Evolutionary conservation across 1,140 invertebrate genomes (phyloP).

Genomic region (Berghia stephanieae): DNA sequence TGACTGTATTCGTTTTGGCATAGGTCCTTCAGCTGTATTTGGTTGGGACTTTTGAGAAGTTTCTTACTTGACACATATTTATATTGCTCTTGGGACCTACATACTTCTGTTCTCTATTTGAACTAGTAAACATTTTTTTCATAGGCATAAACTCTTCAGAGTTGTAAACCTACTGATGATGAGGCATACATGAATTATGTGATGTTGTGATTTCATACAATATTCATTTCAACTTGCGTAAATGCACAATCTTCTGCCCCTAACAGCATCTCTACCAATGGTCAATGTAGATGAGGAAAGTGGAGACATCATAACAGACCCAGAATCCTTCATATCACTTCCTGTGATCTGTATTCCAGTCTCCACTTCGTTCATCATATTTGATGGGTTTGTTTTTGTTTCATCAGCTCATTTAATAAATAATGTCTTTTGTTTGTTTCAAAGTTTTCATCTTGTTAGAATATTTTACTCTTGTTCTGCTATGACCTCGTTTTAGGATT

Average conservation of each 20-base stretch:
- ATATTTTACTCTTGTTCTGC: no score
- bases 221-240: no score
- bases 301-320: slow-evolving; percentile 69
- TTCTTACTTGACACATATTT: no score
- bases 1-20: no score
- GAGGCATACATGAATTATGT: background rate
- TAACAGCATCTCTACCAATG: slow-evolving; percentile 75
- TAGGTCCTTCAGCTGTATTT: no score
- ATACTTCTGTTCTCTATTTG: background rate
- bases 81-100: no score
- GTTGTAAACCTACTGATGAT: background rate
- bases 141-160: background rate
- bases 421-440: no score
- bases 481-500: no score
- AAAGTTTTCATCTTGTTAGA: no score
- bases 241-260: no score
- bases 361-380: slow-evolving; percentile 78
- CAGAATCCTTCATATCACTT: slow-evolving; percentile 69
- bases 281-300: slow-evolving; percentile 75
- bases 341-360: slow-evolving; percentile 72
- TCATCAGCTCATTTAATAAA: no score
- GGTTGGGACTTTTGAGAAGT: no score
- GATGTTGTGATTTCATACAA: background rate
- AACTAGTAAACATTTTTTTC: background rate
- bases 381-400: slow-evolving; percentile 73